Conservation (phyloP, 2,113 vertebrate species). For the Hystrix cristata region DNA sequence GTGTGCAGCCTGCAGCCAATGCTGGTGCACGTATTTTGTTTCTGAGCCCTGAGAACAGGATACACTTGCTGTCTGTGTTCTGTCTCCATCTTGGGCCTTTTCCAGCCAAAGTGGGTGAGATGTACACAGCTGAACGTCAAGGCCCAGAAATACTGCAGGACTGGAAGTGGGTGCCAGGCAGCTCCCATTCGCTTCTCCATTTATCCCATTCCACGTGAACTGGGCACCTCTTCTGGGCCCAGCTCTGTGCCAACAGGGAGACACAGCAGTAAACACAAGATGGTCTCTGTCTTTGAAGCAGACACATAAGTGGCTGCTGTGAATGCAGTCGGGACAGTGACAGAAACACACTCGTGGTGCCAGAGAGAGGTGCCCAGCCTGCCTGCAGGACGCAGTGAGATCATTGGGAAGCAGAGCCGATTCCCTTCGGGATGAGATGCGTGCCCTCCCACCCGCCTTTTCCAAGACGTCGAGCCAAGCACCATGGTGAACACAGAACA, state of each 20-base stretch:
- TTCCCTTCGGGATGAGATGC: neutral
- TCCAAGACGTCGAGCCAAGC: neutral
- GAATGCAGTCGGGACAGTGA: accelerated
- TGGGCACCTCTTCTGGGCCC: neutral
- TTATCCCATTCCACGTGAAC: accelerated
- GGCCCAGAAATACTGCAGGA: neutral
- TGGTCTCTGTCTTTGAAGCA: neutral
- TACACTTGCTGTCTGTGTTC: no score
- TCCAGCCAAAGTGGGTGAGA: neutral
- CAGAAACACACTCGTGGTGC: accelerated
- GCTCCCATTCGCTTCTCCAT: neutral
- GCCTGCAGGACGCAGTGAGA: neutral
- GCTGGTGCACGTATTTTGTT: neutral
- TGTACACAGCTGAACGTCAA: neutral
- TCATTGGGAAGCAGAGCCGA: neutral
- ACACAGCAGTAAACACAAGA: neutral
- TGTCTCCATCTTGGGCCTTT: neutral
- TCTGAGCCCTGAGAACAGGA: neutral
- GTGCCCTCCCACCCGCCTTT: neutral
- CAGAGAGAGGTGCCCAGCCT: neutral
- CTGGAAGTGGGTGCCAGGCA: neutral
- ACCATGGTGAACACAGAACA: accelerated
- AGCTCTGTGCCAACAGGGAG: neutral
- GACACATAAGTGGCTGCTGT: accelerated
- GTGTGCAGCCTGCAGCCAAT: neutral